Percentiles rank a stretch among this genome's conserved stretches.
Conservation (phyloP, 2,797 vertebrate species). For the Cyprinodon diabolis region DNA sequence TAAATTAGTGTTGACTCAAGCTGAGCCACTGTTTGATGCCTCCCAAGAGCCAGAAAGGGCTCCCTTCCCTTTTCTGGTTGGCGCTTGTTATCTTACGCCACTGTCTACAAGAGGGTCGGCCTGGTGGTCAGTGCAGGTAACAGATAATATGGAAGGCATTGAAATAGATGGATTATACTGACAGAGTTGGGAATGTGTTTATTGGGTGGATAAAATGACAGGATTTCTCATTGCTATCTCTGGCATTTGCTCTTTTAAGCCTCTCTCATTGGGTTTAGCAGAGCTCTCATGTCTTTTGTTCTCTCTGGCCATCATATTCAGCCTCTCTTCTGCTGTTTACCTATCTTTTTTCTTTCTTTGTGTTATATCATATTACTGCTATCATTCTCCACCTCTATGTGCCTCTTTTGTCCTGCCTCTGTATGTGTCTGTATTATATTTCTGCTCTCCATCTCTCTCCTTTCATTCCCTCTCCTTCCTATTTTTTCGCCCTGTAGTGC, state of each 20-base stretch:
- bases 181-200: slow-evolving; percentile 63
- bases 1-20: slow-evolving; percentile 40
- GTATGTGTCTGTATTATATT: slow-evolving; percentile 25
- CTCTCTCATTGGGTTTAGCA: slow-evolving; percentile 50
- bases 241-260: slow-evolving; percentile 64
- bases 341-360: slow-evolving; percentile 12
- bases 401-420: slow-evolving; percentile 18
- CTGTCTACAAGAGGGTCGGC: slow-evolving; percentile 41
- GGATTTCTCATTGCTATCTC: slow-evolving; percentile 60
- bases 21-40: slow-evolving; percentile 30
- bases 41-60: slow-evolving; percentile 36
- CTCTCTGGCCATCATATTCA: slow-evolving; percentile 32
- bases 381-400: slow-evolving; percentile 28
- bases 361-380: slow-evolving; percentile 33
- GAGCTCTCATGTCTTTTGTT: slow-evolving; percentile 25
- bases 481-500: slow-evolving; percentile 13
- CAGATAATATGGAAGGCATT: slow-evolving; percentile 58
- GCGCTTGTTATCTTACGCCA: slow-evolving; percentile 57
- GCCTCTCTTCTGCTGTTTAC: slow-evolving; percentile 12
- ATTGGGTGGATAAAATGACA: slow-evolving; percentile 65
- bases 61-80: slow-evolving; percentile 42
- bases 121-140: slow-evolving; percentile 66
- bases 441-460: background rate
- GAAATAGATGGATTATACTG: slow-evolving; percentile 67
- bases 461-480: background rate